Percentiles rank a stretch among this genome's conserved stretches.
These are phyloP conservation scores for Drosophila infuscata DNA, from an alignment of 2,888 invertebrate genomes.

Conservation along the genomic window DNA sequence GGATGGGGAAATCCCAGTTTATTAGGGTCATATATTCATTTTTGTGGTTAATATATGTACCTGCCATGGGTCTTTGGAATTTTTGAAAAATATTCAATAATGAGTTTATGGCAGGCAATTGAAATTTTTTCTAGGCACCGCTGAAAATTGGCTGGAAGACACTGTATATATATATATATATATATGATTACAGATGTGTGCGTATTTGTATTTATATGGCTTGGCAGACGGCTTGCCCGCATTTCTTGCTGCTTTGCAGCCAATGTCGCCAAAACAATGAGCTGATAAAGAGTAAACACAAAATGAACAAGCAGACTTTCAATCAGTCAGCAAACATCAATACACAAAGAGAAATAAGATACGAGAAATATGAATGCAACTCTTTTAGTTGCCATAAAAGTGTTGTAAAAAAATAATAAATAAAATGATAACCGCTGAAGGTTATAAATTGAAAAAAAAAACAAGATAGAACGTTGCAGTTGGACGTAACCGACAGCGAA, in stretches of 20 bases:
- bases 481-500: too few relatives aligned
- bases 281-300: constrained; percentile 49
- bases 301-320: constrained; percentile 15
- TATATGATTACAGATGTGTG: constrained; percentile 1
- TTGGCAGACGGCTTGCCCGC: constrained; percentile 46
- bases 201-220: constrained; percentile 40
- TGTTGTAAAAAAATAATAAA: neutral
- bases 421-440: neutral
- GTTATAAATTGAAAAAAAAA: constrained; percentile 7
- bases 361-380: constrained; percentile 7
- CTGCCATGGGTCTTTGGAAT: too few relatives aligned
- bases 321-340: constrained; percentile 22
- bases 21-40: too few relatives aligned
- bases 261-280: constrained; percentile 54
- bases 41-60: too few relatives aligned
- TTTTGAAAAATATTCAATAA: too few relatives aligned
- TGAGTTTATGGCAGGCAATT: too few relatives aligned
- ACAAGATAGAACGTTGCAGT: too few relatives aligned
- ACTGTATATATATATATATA: neutral
- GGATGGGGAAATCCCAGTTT: too few relatives aligned
- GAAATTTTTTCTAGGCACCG: too few relatives aligned
- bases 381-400: constrained; percentile 27
- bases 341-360: constrained; percentile 11
- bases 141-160: too few relatives aligned
- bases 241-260: constrained; percentile 37